Evolutionary conservation across 2,888 invertebrate species (phyloP).

Genomic region (Anodontia alba): DNA sequence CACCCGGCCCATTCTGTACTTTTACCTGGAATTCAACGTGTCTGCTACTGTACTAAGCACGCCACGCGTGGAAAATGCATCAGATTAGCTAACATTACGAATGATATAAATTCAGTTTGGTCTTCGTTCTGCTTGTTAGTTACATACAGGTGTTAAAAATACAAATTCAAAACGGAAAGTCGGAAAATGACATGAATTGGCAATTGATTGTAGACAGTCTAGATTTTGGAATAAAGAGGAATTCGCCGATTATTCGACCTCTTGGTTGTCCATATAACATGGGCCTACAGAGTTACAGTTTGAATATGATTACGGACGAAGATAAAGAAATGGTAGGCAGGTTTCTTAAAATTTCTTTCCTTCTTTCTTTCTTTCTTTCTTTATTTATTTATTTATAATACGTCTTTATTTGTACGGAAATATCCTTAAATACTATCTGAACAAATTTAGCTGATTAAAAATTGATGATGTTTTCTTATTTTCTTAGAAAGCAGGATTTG

Average conservation of each 20-base stretch:
- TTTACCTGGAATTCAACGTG: too few species aligned
- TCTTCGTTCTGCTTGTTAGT: background rate
- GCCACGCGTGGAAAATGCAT: constrained; percentile 10
- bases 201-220: constrained; percentile 4
- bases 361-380: too few species aligned
- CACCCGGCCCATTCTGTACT: too few species aligned
- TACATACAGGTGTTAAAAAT: background rate
- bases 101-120: background rate
- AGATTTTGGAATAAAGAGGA: background rate
- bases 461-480: too few species aligned
- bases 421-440: too few species aligned
- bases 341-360: too few species aligned
- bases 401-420: too few species aligned
- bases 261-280: background rate
- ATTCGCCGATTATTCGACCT: background rate
- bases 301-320: background rate
- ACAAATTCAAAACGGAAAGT: background rate
- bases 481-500: too few species aligned
- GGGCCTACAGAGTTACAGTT: constrained; percentile 4
- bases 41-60: background rate
- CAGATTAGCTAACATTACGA: background rate
- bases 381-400: too few species aligned
- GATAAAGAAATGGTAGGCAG: background rate
- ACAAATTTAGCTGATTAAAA: too few species aligned
- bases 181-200: constrained; percentile 5